Evolutionary conservation across 2,888 invertebrate species (phyloP), one percentile per base, ranked within the genome.

Genomic region (Pocota personata): DNA sequence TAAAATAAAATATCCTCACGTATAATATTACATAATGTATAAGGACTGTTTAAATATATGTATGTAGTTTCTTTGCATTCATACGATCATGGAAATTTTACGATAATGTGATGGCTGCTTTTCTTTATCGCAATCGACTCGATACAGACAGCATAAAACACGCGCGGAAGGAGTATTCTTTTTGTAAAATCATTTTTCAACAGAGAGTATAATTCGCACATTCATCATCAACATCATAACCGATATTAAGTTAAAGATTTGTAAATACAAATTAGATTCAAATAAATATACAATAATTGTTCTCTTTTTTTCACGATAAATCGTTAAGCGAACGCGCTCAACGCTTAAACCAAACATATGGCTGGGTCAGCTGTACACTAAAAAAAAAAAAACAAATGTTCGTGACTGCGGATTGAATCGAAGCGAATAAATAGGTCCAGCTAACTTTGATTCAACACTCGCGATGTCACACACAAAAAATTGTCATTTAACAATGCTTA

Each of bases 391-490:
- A 35, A 58, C 30, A 40, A 50, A 52, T 19, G 2, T 14, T 6
- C 19, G 66, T 46, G 62, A 21, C 40, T 58, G 60, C 14, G 32
- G 50, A 37, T 35, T 43, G 55, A 60, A 43, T 80, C 64, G 66
- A 71, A 79, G 69, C 50, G 60, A 80, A 60, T 80, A 69, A 84
- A 75, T 84, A 80, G 71, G 37, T 80, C 80, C 80, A 84, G 84
- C 80, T 71, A 69, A 52, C 71, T 80, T 57, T 60, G 75, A 80
- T 79, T 14, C 69, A 55, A 64, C 8, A 24, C 14, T 62, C 43
- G 30, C 55, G 8, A 7, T 8, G 14, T 66, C 58, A 69, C 67
- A 69, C 27, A 77, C 12, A 64, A 50, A 43, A 40, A 30, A 35
- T 72, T 58, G 80, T 84, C 80, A 66, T 69, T 66, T 37, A 58